A percentile compares a stretch with the other conserved stretches of the same genome.
Conservation (phyloP, 2,888 invertebrate genomes). For the Melolontha melolontha region DNA sequence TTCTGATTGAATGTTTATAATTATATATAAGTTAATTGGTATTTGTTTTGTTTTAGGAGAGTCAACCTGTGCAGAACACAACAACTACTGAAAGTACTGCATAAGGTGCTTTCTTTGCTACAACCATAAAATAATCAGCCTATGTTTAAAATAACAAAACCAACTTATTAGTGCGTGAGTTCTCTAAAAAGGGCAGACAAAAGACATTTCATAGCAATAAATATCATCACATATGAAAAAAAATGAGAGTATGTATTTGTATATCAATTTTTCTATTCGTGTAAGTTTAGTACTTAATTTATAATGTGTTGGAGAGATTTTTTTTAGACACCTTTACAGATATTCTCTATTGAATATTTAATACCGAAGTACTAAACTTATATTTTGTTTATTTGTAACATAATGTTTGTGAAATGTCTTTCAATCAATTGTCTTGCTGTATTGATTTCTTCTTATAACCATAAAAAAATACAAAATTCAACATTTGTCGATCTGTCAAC, state of each 20-base stretch:
- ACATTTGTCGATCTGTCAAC: slow-evolving; percentile 53
- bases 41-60: slow-evolving; percentile 65
- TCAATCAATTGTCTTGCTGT: slow-evolving; percentile 66
- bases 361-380: slow-evolving; percentile 41
- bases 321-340: slow-evolving; percentile 54
- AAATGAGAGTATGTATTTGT: slow-evolving; percentile 8
- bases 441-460: slow-evolving; percentile 63
- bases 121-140: slow-evolving; percentile 58
- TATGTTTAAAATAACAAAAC: slow-evolving; percentile 60
- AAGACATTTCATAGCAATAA: slow-evolving; percentile 63
- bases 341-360: slow-evolving; percentile 27
- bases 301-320: slow-evolving; percentile 51
- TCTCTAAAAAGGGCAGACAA: slow-evolving; percentile 64
- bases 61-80: slow-evolving; percentile 72
- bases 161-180: slow-evolving; percentile 66
- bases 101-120: slow-evolving; percentile 60
- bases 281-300: slow-evolving; percentile 45
- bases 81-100: slow-evolving; percentile 73
- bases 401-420: slow-evolving; percentile 64
- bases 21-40: slow-evolving; percentile 18
- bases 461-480: slow-evolving; percentile 60
- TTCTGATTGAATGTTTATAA: too few relatives aligned
- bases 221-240: slow-evolving; percentile 23
- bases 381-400: slow-evolving; percentile 37
- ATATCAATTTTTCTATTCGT: slow-evolving; percentile 37